Percentiles rank a stretch among this genome's conserved stretches.
Evolutionary conservation across 2,888 invertebrate species (phyloP).

Genomic region (Balanococcus diminutus): DNA sequence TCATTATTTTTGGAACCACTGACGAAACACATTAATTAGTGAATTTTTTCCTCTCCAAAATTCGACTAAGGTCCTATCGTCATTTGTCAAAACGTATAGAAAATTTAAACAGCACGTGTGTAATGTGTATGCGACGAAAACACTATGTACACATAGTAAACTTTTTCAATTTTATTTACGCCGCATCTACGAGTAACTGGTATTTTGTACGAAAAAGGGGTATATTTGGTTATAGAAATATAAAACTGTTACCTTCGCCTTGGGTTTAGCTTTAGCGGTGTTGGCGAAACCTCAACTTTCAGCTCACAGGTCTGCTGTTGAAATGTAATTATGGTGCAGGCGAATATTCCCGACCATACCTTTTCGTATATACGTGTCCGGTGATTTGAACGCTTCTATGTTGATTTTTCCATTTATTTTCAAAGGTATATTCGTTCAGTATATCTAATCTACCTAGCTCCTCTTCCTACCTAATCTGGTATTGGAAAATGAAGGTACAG

Average conservation of each 20-base stretch:
- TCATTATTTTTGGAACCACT: background rate
- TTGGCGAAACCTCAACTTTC: constrained; percentile 12
- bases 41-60: too few species aligned
- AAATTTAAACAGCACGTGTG: background rate
- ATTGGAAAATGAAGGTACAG: background rate
- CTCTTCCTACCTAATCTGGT: too few species aligned
- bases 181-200: background rate
- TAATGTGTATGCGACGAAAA: background rate
- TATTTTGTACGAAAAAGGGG: background rate
- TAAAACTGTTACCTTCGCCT: background rate
- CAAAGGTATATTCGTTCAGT: background rate
- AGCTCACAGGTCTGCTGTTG: background rate
- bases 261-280: constrained; percentile 7
- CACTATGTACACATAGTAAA: too few species aligned
- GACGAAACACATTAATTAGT: too few species aligned
- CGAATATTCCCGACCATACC: background rate
- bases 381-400: background rate
- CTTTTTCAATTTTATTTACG: background rate
- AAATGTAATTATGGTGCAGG: background rate
- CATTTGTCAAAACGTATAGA: background rate
- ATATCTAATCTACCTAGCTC: background rate
- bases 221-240: background rate
- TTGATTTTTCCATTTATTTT: background rate
- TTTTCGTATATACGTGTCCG: background rate
- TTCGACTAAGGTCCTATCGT: too few species aligned